Base-by-base conservation (phyloP, 2,797 vertebrate genomes). In the Pipistrellus nathusii region DNA sequence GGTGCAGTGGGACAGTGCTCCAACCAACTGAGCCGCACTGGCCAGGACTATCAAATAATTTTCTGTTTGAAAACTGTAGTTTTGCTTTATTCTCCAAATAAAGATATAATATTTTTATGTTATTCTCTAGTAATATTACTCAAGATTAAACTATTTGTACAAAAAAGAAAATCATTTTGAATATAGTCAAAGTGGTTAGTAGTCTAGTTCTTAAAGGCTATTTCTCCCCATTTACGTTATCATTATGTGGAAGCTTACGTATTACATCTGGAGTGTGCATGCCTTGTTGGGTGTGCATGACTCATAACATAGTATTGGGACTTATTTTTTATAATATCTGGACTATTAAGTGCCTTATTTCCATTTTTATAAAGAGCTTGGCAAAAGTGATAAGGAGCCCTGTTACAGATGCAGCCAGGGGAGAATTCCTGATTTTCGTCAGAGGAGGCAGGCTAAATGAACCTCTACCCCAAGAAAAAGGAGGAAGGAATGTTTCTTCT, bases 91-190 rank as follows among this genome's bases (percentile, higher is more conserved):
- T 93, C 21, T 87, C 35, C 55, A 90, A 38, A 85, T 15, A 7
- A 89, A 53, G 8, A 90, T 53, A 77, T 89, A 69, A n/a, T 48
- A 6, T 38, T 76, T 83, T 53, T 62, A 64, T 96, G 4, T 82
- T 57, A 27, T 71, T 75, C 25, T 94, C 2, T 78, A 14, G 73
- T 90, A 84, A 41, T 30, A 81, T 55, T 88, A 55, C 86, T 73
- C 15, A 69, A 85, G 11, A 72, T 85, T 92, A 77, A 73, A 68
- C 11, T 86, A 21, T 73, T 32, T 85, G 13, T 23, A 71, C 35
- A 62, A 80, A 69, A 91, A 86, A 86, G 38, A 11, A 88, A 72
- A 53, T 88, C 1, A 90, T 81, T 90, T 84, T 32, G 15, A 66
- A 13, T 44, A 21, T 5, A 23, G 3, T 81, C 48, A 87, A 87